phyloP scores from a whole-genome alignment of 2,797 vertebrate genomes.

The Alosa sapidissima region DNA sequence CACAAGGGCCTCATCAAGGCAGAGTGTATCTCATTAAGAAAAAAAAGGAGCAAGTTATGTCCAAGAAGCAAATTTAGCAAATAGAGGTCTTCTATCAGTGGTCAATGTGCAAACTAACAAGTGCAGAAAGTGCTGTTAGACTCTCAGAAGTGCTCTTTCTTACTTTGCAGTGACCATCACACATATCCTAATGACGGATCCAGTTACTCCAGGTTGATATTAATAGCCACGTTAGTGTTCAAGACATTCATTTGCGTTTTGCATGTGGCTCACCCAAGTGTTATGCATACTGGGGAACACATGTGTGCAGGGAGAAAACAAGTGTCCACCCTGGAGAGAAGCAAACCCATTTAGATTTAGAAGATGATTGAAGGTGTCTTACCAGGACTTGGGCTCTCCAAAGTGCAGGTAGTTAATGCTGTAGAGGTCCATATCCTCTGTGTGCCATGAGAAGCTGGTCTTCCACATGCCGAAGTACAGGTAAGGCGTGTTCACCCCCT shows the following conservation, averaged over 20 bases:
- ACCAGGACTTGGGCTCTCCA: conserved; percentile 97
- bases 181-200: neutral
- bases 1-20: neutral
- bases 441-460: conserved; percentile 98
- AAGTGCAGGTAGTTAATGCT: conserved; percentile 99
- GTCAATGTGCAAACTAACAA: neutral
- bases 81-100: neutral
- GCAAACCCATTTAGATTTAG: too few relatives aligned
- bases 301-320: neutral
- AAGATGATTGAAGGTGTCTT: conserved; percentile 60
- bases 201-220: neutral
- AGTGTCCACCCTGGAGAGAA: too few relatives aligned
- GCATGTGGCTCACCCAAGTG: neutral
- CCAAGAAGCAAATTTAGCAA: neutral
- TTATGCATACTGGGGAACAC: neutral
- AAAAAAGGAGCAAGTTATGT: neutral
- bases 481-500: conserved; percentile 97
- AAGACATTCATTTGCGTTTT: neutral
- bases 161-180: neutral
- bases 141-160: neutral
- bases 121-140: neutral
- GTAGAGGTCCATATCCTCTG: conserved; percentile 98
- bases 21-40: neutral
- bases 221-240: neutral
- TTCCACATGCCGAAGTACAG: conserved; percentile 99